Evolutionary conservation across 2,113 vertebrate species (phyloP).

Genomic region (Sebastes fasciatus): DNA sequence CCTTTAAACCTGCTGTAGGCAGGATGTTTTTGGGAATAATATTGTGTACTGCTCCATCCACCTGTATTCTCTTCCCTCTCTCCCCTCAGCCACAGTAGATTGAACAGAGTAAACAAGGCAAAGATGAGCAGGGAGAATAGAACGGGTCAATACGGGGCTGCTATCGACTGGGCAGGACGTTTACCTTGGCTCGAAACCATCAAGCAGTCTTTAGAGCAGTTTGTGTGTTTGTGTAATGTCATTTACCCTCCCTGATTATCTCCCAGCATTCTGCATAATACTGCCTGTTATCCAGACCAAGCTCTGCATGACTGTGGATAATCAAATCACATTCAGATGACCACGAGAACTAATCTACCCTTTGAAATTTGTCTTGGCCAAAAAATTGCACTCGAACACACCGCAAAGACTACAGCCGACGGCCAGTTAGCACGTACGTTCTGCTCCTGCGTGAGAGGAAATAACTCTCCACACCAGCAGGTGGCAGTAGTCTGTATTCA

Average conservation of each 20-base stretch:
- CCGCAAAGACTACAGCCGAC: no score
- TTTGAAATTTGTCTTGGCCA: not conserved
- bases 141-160: not conserved
- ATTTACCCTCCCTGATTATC: not conserved
- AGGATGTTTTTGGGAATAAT: not conserved
- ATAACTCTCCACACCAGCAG: no score
- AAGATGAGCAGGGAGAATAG: not conserved
- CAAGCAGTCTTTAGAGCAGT: not conserved
- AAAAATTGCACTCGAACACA: no score
- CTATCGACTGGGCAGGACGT: not conserved
- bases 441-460: no score
- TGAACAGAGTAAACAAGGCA: not conserved
- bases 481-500: no score
- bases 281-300: not conserved
- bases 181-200: conserved; percentile 2
- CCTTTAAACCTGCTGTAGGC: no score
- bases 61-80: not conserved
- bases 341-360: not conserved
- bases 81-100: not conserved
- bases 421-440: no score
- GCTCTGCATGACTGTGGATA: not conserved
- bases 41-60: not conserved
- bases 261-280: not conserved
- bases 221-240: not conserved
- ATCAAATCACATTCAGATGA: not conserved